A percentile compares a stretch with the other conserved stretches of the same genome.
These are phyloP conservation scores for Eulemur mongoz DNA, from an alignment of 2,797 vertebrate genomes.

Conservation along the genomic window DNA sequence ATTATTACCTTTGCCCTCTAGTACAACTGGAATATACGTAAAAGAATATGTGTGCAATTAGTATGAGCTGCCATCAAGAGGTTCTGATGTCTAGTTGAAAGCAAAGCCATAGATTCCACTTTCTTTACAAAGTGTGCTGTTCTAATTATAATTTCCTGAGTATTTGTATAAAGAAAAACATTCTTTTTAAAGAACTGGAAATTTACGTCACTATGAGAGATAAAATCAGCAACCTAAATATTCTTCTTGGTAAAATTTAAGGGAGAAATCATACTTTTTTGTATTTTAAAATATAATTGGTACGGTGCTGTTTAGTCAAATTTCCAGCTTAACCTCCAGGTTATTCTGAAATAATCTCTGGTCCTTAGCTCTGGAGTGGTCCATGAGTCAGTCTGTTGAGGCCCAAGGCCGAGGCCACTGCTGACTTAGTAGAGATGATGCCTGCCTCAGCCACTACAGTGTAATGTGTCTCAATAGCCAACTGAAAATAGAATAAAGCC, in stretches of 20 bases:
- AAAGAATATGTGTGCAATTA: not conserved
- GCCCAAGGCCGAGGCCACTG: not conserved
- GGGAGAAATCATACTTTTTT: not conserved
- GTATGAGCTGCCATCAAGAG: not conserved
- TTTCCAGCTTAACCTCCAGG: not conserved
- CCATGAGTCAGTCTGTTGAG: not conserved
- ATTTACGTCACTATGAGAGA: not conserved
- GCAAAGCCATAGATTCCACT: not conserved
- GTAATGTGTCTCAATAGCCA: not conserved
- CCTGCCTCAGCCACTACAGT: not conserved
- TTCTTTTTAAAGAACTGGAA: not conserved
- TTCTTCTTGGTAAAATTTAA: not conserved
- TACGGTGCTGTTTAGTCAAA: not conserved
- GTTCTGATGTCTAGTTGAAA: not conserved
- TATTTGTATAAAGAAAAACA: not conserved
- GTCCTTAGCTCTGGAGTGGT: not conserved
- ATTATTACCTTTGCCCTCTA: not conserved
- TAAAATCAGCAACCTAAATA: not conserved
- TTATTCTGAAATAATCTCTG: not conserved
- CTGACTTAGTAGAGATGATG: not conserved
- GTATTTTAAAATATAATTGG: not conserved
- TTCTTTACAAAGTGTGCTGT: not conserved
- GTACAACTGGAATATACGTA: not conserved
- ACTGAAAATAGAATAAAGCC: not conserved
- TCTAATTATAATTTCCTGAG: not conserved